phyloP scores from a whole-genome alignment of 2,797 vertebrate genomes.

The Urosaurus nigricauda region DNA sequence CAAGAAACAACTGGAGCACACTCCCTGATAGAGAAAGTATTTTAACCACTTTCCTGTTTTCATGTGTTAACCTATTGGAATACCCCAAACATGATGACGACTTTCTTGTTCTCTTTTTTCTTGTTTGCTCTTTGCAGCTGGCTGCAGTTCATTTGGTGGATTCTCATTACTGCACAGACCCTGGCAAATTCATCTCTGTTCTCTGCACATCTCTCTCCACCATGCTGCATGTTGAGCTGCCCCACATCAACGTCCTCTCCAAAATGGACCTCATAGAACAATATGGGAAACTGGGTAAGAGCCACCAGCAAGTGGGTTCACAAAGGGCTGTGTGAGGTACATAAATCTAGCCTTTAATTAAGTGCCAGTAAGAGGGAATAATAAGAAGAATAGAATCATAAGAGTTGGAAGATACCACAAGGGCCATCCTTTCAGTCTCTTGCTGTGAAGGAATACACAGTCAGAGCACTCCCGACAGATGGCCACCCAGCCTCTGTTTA shows the following conservation, averaged over 20 bases:
- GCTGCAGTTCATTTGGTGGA: constrained; percentile 95
- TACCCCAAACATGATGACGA: rapidly evolving
- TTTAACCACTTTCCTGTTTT: not conserved
- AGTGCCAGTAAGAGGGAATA: too few relatives aligned
- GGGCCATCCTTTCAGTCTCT: too few relatives aligned
- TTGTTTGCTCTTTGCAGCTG: constrained; percentile 79
- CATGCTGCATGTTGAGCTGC: constrained; percentile 97
- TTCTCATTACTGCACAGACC: constrained; percentile 97
- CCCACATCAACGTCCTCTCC: constrained; percentile 95
- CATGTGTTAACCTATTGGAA: rapidly evolving
- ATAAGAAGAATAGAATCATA: too few relatives aligned
- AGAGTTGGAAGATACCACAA: too few relatives aligned
- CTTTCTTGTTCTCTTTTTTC: constrained; percentile 9
- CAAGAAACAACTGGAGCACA: too few relatives aligned
- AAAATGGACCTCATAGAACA: constrained; percentile 98
- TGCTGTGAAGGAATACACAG: too few relatives aligned
- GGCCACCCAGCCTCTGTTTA: too few relatives aligned
- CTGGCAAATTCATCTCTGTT: constrained; percentile 97
- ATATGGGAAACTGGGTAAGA: constrained; percentile 93
- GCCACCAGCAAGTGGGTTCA: not conserved
- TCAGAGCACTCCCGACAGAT: too few relatives aligned
- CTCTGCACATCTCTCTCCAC: constrained; percentile 95
- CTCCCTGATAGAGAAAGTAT: too few relatives aligned
- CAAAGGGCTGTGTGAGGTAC: not conserved
- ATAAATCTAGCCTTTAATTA: not conserved